phyloP scores from a whole-genome alignment of 2,888 invertebrate species.

The Phengaris arion region DNA sequence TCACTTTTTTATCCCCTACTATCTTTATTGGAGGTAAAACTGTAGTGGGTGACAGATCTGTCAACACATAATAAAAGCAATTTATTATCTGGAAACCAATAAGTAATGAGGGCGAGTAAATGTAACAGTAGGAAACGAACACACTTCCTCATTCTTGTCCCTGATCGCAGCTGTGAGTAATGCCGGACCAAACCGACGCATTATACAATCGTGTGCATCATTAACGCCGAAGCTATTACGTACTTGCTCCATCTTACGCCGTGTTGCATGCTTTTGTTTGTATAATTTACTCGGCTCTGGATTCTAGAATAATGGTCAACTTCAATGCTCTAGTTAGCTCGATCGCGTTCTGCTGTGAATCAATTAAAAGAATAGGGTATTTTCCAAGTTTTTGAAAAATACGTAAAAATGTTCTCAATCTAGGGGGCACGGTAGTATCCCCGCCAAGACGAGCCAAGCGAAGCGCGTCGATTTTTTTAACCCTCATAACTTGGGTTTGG shows the following conservation, averaged over 20 bases:
- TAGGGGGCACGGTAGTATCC: too few species aligned
- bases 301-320: slow-evolving; percentile 55
- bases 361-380: slow-evolving; percentile 44
- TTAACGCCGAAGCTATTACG: slow-evolving; percentile 53
- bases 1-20: not conserved
- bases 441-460: too few species aligned
- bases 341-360: slow-evolving; percentile 51
- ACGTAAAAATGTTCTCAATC: too few species aligned
- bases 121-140: slow-evolving; percentile 69
- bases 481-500: too few species aligned
- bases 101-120: slow-evolving; percentile 57
- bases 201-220: slow-evolving; percentile 57
- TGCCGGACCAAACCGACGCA: slow-evolving; percentile 52
- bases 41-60: slow-evolving; percentile 21
- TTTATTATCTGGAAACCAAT: slow-evolving; percentile 38
- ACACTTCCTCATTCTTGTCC: slow-evolving; percentile 68
- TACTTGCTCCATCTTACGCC: slow-evolving; percentile 36
- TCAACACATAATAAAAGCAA: slow-evolving; percentile 22
- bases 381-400: too few species aligned
- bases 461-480: too few species aligned
- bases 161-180: slow-evolving; percentile 57
- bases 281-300: slow-evolving; percentile 39
- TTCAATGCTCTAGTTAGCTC: slow-evolving; percentile 58
- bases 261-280: slow-evolving; percentile 33
- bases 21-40: not conserved